Percentiles rank a stretch among this genome's conserved stretches.
Evolutionary conservation across 2,888 invertebrate genomes (phyloP).

Genomic region (Molanna angustata): DNA sequence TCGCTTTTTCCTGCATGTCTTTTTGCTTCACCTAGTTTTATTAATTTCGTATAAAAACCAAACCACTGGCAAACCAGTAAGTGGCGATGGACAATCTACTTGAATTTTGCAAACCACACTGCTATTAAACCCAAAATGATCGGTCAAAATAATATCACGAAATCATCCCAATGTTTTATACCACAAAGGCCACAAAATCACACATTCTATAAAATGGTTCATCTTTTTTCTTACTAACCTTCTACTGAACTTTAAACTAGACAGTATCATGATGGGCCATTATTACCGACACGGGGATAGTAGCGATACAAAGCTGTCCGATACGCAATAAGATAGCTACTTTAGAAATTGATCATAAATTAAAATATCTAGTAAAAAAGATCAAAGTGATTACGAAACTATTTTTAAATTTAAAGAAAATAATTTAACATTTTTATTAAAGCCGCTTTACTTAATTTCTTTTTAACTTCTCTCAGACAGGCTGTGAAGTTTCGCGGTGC

Average conservation of each 20-base stretch:
- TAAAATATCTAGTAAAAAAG: neutral
- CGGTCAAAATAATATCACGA: too few relatives aligned
- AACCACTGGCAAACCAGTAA: neutral
- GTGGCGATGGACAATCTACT: neutral
- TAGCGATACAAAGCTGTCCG: constrained; percentile 10
- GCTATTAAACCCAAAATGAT: neutral
- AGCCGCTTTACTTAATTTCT: neutral
- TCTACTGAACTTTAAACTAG: neutral
- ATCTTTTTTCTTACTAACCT: neutral
- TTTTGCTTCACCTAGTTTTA: neutral
- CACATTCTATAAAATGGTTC: too few relatives aligned
- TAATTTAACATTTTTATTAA: neutral
- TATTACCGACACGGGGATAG: constrained; percentile 17
- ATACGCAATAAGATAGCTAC: neutral
- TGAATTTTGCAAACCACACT: neutral
- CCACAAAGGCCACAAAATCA: too few relatives aligned
- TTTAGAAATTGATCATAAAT: neutral
- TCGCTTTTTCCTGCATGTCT: too few relatives aligned
- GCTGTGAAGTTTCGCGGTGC: constrained; percentile 10
- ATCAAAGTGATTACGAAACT: too few relatives aligned
- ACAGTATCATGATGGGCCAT: neutral
- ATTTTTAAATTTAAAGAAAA: neutral
- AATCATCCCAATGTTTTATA: too few relatives aligned
- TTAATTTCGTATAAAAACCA: neutral
- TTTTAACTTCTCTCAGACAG: too few relatives aligned